Percentiles rank a stretch among this genome's conserved stretches.
These are phyloP conservation scores for Hylaea fasciaria DNA, from an alignment of 2,888 invertebrate species.

Conservation along the genomic window DNA sequence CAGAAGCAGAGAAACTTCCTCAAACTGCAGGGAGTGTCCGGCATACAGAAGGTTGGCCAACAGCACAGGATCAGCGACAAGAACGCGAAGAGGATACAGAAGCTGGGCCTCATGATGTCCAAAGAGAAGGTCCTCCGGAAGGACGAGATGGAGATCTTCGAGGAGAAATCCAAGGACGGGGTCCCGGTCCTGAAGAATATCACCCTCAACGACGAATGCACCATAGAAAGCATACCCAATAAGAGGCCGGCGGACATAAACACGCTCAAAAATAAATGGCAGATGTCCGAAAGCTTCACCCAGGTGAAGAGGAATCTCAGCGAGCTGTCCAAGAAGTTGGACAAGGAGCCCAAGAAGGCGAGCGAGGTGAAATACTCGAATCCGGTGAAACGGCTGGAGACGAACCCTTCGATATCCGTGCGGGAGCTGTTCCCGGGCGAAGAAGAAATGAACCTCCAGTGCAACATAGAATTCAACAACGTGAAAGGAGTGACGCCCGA, in stretches of 20 bases:
- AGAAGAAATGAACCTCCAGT: constrained; percentile 91
- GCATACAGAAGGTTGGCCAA: constrained; percentile 69
- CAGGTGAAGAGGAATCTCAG: constrained; percentile 81
- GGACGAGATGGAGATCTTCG: constrained; percentile 56
- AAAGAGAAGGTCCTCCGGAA: constrained; percentile 59
- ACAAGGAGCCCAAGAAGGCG: constrained; percentile 73
- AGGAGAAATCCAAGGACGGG: constrained; percentile 63
- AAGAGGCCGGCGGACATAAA: constrained; percentile 77
- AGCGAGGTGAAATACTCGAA: constrained; percentile 81
- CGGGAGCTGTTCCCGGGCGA: constrained; percentile 92
- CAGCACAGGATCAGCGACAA: constrained; percentile 75
- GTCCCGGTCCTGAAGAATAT: constrained; percentile 70
- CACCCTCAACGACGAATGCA: constrained; percentile 85
- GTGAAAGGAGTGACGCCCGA: constrained; percentile 90
- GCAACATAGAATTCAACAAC: constrained; percentile 90
- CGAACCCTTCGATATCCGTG: constrained; percentile 93
- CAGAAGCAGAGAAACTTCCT: constrained; percentile 71
- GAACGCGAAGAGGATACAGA: constrained; percentile 76
- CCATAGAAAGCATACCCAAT: constrained; percentile 84
- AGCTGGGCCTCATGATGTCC: constrained; percentile 69
- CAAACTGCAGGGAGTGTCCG: constrained; percentile 65
- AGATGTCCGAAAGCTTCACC: constrained; percentile 79
- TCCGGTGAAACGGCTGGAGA: constrained; percentile 88
- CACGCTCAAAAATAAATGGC: constrained; percentile 81
- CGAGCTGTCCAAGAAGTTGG: constrained; percentile 75